Evolutionary conservation across 2,888 invertebrate species (phyloP).

Genomic region (Andrena camellia): DNA sequence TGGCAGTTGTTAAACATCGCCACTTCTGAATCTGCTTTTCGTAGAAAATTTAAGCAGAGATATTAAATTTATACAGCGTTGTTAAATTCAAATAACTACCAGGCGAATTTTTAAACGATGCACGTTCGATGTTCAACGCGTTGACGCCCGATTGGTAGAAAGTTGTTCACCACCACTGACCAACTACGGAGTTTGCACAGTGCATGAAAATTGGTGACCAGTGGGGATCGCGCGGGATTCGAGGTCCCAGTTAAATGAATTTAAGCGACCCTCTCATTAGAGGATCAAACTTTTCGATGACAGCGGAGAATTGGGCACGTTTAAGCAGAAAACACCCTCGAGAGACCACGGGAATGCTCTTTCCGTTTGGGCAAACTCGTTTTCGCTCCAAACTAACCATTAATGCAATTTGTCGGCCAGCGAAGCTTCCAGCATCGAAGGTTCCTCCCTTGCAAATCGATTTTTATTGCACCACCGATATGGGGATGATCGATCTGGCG

Average conservation of each 20-base stretch:
- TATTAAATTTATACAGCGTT: too few species aligned
- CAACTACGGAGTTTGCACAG: conserved; percentile 10
- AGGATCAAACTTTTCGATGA: conserved; percentile 39
- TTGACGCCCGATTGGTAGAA: background rate
- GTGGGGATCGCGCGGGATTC: conserved; percentile 23
- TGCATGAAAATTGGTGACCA: conserved; percentile 23
- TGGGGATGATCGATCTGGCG: too few species aligned
- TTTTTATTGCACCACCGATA: too few species aligned
- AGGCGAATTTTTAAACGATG: background rate
- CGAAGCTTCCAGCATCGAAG: too few species aligned
- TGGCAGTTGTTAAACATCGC: too few species aligned
- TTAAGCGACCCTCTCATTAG: conserved; percentile 39
- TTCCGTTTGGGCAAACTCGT: background rate
- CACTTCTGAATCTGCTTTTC: too few species aligned
- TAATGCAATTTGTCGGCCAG: too few species aligned
- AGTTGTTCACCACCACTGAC: background rate
- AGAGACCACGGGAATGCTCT: background rate
- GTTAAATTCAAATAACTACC: background rate
- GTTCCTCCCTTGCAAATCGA: too few species aligned
- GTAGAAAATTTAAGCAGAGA: too few species aligned
- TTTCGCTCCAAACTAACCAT: too few species aligned
- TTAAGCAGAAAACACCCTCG: conserved; percentile 32
- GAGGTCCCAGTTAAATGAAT: conserved; percentile 41
- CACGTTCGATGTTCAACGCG: background rate
- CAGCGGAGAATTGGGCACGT: conserved; percentile 28